Evolutionary conservation across 2,888 invertebrate genomes (phyloP).

Genomic region (Orthosia incerta): DNA sequence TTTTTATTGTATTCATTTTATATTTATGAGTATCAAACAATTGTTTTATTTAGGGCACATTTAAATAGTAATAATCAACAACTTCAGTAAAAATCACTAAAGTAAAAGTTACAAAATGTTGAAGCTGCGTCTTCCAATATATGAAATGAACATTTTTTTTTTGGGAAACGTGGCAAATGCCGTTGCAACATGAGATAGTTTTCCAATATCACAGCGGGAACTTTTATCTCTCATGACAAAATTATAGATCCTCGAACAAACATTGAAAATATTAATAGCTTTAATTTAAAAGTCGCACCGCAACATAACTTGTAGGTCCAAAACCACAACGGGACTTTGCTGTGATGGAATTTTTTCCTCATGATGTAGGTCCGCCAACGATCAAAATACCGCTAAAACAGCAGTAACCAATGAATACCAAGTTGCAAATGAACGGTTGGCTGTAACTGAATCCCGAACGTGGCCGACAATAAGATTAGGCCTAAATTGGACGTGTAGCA

Average conservation of each 20-base stretch:
- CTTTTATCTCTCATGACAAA: neutral
- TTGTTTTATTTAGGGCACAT: neutral
- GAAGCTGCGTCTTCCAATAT: neutral
- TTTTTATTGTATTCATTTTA: conserved; percentile 54
- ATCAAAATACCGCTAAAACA: conserved; percentile 19
- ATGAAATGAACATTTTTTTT: neutral
- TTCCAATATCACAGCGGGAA: no score
- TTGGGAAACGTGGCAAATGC: neutral
- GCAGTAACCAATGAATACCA: conserved; percentile 53
- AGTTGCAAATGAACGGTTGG: conserved; percentile 46
- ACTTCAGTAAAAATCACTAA: neutral
- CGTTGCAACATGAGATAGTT: neutral
- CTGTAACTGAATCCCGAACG: conserved; percentile 61
- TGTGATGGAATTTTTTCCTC: no score
- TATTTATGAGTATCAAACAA: conserved; percentile 16
- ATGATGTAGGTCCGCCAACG: neutral
- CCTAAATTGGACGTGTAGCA: conserved; percentile 66
- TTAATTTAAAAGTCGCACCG: no score
- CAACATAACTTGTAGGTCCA: no score
- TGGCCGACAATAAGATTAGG: conserved; percentile 59
- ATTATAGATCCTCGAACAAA: no score
- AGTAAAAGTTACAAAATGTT: neutral
- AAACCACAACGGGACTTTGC: no score
- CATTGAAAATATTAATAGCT: no score
- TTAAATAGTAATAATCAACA: neutral